Evolutionary conservation across 2,888 invertebrate genomes (phyloP).

Genomic region (Aphodius granarius): DNA sequence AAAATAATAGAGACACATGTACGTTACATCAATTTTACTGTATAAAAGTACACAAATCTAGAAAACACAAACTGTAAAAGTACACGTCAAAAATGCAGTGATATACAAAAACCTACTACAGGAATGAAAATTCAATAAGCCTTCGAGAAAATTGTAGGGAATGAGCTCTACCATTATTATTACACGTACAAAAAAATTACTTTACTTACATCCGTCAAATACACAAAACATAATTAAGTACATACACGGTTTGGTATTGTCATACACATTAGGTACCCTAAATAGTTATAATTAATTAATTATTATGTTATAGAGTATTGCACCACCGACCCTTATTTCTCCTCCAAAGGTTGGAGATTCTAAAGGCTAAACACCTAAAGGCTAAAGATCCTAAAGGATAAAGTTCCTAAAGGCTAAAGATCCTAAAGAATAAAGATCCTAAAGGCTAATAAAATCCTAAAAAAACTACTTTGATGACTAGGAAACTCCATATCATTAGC

Average conservation of each 20-base stretch:
- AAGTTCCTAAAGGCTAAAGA: too few species aligned
- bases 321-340: conserved; percentile 41
- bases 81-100: conserved; percentile 29
- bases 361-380: too few species aligned
- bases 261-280: background rate
- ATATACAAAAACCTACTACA: conserved; percentile 31
- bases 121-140: conserved; percentile 39
- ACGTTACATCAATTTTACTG: conserved; percentile 32
- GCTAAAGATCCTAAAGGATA: too few species aligned
- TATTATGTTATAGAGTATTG: conserved; percentile 38
- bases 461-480: conserved; percentile 44
- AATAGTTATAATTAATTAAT: background rate
- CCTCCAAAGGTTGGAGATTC: background rate
- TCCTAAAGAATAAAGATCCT: too few species aligned
- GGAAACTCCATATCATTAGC: conserved; percentile 51
- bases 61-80: conserved; percentile 40
- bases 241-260: background rate
- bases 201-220: background rate
- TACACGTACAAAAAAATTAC: conserved; percentile 29
- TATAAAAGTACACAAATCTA: conserved; percentile 47
- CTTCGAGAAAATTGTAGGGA: conserved; percentile 36
- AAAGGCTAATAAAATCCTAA: background rate
- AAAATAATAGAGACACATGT: background rate
- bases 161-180: conserved; percentile 37
- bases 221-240: background rate